phyloP scores from a whole-genome alignment of 2,797 vertebrate genomes.

The Falco peregrinus region DNA sequence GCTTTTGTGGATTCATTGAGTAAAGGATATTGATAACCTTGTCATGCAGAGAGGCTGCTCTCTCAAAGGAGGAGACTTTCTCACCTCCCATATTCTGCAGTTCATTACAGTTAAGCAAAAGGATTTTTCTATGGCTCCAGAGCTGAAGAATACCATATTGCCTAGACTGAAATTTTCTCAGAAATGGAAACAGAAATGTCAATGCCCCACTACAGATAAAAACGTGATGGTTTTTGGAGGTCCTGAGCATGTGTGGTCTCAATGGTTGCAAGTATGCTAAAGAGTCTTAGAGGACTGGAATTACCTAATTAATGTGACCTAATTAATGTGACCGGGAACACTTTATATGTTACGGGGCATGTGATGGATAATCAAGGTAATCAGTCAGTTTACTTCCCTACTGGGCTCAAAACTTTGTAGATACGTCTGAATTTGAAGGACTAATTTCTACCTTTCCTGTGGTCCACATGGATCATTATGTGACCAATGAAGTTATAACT shows the following conservation, averaged over 20 bases:
- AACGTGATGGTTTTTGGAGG: no score
- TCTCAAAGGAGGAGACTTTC: not conserved
- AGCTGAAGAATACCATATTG: not conserved
- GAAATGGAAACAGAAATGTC: not conserved
- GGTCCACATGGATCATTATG: not conserved
- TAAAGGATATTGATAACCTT: not conserved
- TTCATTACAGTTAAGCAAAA: not conserved
- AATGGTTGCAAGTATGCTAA: not conserved
- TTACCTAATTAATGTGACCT: not conserved
- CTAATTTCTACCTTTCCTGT: not conserved
- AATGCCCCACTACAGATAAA: not conserved
- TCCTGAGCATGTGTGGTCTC: not conserved
- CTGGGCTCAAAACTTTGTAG: not conserved
- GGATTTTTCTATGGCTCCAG: not conserved
- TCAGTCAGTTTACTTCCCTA: fast-evolving
- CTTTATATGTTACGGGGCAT: not conserved
- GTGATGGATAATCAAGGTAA: not conserved
- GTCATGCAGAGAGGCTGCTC: not conserved
- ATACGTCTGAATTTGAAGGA: not conserved
- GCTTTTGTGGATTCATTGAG: not conserved
- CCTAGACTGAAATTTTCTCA: not conserved
- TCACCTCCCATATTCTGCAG: not conserved
- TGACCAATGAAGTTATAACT: not conserved
- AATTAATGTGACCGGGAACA: not conserved
- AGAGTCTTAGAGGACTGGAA: not conserved